Base-by-base conservation (phyloP, 2,888 invertebrate genomes). In the Matsumyia berberina region DNA sequence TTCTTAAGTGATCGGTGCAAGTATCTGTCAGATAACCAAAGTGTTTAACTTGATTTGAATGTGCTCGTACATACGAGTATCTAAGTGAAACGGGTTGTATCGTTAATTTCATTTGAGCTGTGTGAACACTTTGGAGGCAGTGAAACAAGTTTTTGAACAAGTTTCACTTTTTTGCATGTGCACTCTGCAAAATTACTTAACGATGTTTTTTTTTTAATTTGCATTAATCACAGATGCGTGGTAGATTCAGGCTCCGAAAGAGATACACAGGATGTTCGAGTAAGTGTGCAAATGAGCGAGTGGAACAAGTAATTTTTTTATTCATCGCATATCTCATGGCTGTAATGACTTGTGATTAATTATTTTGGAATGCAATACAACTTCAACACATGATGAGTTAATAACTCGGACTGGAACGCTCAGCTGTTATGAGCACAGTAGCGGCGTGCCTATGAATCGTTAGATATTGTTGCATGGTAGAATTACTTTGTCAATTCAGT, bases 141-240 rank as follows among this genome's bases (percentile, higher is more conserved):
- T 35, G 33, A 19, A 81, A 77, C 81, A 37, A 70, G 81, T 81
- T 70, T 70, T 44, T 37, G 5, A 77, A 77, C 77, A 57, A 81
- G 81, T 81, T 81, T 81, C 70, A 58, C 77, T 81, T 77, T 81
- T 77, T 76, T 81, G 62, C 76, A 58, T 76, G 31, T 76, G 60
- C 39, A 51, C 11, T 62, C 37, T 46, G 51, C 0, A 8, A 44
- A 69, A 57, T 69, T 69, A 44, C 44, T 57, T 67, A 53, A 67
- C 53, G 8, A 51, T 12, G 1, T 51, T 51, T 51, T 19, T 46
- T 29, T 17, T 24, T n/a, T n/a, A n/a, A n/a, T 57, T 11, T 46
- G 11, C 37, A 57, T 57, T 58, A 55, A 69, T 60, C 53, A 53
- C 44, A 70, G 49, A 39, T 37, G 72, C 57, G 46, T 72, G 72